Evolutionary conservation across 2,888 invertebrate species (phyloP).

Genomic region (Amphipoea oculea): DNA sequence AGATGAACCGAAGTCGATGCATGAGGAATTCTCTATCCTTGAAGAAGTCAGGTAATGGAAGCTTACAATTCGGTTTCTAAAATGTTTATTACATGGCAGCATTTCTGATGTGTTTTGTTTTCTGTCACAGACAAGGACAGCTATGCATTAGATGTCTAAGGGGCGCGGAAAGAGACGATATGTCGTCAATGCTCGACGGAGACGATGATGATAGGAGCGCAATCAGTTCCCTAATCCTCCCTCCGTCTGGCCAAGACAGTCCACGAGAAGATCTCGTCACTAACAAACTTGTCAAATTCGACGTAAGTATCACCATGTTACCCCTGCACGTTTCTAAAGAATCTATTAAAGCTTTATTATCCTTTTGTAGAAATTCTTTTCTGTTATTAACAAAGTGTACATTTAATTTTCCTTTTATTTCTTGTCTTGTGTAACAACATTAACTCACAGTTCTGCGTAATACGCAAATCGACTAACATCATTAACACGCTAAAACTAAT

Average conservation of each 20-base stretch:
- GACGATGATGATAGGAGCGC: slow-evolving; percentile 94
- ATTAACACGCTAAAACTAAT: slow-evolving; percentile 82
- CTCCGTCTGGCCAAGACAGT: slow-evolving; percentile 84
- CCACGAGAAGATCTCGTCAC: slow-evolving; percentile 85
- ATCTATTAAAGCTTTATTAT: slow-evolving; percentile 68
- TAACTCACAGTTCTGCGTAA: slow-evolving; percentile 81
- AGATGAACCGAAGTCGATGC: slow-evolving; percentile 95
- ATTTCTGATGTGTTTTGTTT: slow-evolving; percentile 19
- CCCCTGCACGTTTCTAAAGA: slow-evolving; percentile 53
- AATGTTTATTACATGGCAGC: neutral
- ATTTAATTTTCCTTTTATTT: slow-evolving; percentile 62
- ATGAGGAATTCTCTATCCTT: slow-evolving; percentile 95
- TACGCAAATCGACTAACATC: slow-evolving; percentile 80
- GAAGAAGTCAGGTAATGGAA: slow-evolving; percentile 94
- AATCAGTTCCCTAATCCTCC: slow-evolving; percentile 89
- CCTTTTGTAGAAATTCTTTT: slow-evolving; percentile 71
- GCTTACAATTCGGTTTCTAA: neutral
- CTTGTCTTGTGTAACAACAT: slow-evolving; percentile 73
- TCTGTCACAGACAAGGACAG: slow-evolving; percentile 93
- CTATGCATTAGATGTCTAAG: slow-evolving; percentile 95
- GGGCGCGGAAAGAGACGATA: slow-evolving; percentile 91
- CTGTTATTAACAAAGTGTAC: slow-evolving; percentile 72
- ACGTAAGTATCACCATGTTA: slow-evolving; percentile 84
- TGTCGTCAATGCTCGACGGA: slow-evolving; percentile 92
- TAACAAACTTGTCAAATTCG: slow-evolving; percentile 90